phyloP scores from a whole-genome alignment of 2,113 vertebrate genomes.

The Otocyon megalotis region DNA sequence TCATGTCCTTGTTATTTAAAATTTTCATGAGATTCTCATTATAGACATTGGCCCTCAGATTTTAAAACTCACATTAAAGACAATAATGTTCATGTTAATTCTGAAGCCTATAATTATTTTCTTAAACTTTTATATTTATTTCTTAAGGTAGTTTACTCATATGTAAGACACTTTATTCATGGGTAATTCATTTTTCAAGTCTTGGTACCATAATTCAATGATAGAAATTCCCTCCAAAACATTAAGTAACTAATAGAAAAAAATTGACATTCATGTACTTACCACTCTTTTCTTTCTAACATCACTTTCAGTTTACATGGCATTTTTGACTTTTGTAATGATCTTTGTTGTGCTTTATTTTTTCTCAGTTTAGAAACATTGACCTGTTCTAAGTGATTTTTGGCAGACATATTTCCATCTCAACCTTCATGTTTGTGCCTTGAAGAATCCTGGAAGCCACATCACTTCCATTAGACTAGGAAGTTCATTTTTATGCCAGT shows the following conservation, averaged over 20 bases:
- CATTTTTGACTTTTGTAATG: not conserved
- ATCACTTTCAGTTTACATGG: not conserved
- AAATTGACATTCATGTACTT: not conserved
- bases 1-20: not conserved
- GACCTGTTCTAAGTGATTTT: not conserved
- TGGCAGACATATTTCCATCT: not conserved
- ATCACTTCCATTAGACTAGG: conserved; percentile 53
- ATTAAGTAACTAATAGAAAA: not conserved
- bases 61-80: not conserved
- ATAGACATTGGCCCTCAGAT: not conserved
- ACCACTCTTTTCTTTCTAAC: not conserved
- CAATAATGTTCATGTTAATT: not conserved
- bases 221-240: not conserved
- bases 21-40: not conserved
- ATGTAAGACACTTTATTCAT: not conserved
- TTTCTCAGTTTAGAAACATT: not conserved
- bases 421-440: not conserved
- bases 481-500: conserved; percentile 46
- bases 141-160: not conserved
- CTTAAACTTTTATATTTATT: not conserved
- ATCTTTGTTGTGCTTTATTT: not conserved
- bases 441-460: not conserved
- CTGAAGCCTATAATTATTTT: not conserved
- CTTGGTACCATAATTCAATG: not conserved
- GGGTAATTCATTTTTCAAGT: not conserved